phyloP scores from a whole-genome alignment of 2,113 vertebrate genomes.

The Hyperoodon ampullatus region DNA sequence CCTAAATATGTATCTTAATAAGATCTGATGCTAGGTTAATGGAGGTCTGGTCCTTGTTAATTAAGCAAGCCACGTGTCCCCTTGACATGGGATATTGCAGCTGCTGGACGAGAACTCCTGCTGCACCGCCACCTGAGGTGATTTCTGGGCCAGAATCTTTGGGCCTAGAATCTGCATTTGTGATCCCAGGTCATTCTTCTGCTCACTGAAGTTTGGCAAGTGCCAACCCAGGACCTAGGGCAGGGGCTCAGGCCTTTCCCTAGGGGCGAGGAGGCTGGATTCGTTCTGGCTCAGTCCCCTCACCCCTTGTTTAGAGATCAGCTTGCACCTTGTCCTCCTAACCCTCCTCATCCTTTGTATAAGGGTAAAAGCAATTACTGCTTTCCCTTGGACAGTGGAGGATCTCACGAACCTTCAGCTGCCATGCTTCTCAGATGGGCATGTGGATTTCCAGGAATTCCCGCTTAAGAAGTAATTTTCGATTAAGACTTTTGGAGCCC shows the following conservation, averaged over 20 bases:
- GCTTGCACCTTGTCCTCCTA: rapidly evolving
- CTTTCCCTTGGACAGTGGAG: background rate
- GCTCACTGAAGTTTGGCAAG: background rate
- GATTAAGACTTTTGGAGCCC: background rate
- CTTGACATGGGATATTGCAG: rapidly evolving
- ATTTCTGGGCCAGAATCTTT: background rate
- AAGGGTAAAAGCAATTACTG: background rate
- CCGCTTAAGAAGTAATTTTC: background rate
- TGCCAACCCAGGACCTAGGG: background rate
- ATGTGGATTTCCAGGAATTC: background rate
- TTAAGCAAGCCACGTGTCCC: background rate
- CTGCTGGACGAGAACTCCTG: background rate
- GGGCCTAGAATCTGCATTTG: background rate
- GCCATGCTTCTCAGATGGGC: background rate
- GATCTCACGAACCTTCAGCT: background rate
- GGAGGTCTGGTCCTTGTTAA: constrained; percentile 22
- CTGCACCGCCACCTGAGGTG: rapidly evolving
- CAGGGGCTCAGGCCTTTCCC: too few relatives aligned
- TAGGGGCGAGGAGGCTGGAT: background rate
- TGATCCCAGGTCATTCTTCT: background rate
- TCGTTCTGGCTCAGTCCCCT: background rate
- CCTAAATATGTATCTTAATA: background rate
- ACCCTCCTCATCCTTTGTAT: background rate
- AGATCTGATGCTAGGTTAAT: background rate
- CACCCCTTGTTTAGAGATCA: background rate